phyloP scores from a whole-genome alignment of 2,888 invertebrate species.

The Doris montereyensis region DNA sequence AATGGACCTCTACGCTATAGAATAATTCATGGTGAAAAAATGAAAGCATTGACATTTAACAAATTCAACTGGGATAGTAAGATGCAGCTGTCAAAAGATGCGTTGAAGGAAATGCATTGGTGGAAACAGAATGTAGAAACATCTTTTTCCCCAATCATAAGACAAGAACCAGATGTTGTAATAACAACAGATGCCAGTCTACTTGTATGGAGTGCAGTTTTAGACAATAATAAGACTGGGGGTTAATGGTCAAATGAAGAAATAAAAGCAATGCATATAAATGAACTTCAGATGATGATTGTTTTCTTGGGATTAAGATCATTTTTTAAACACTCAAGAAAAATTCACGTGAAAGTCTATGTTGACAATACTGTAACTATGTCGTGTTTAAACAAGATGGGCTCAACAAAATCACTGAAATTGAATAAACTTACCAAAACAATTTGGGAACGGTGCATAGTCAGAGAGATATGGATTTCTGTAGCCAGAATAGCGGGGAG shows the following conservation, averaged over 20 bases:
- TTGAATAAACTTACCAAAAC: conserved; percentile 23
- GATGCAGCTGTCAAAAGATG: background rate
- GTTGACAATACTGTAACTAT: conserved; percentile 32
- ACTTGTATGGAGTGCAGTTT: conserved; percentile 23
- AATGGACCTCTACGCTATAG: conserved; percentile 31
- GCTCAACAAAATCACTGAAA: conserved; percentile 15
- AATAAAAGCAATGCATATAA: background rate
- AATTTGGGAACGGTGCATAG: conserved; percentile 32
- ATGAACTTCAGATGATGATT: background rate
- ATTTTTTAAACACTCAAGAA: background rate
- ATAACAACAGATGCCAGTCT: conserved; percentile 16
- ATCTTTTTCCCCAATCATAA: background rate
- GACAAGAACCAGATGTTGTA: background rate
- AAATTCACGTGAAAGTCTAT: conserved; percentile 6
- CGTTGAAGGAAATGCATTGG: conserved; percentile 30
- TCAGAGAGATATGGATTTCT: conserved; percentile 30
- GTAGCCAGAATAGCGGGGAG: conserved; percentile 30
- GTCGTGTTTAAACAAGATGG: conserved; percentile 36
- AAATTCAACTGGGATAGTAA: conserved; percentile 34
- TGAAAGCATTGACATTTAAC: conserved; percentile 27
- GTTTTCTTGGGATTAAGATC: background rate
- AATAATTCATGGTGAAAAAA: conserved; percentile 30
- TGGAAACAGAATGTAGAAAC: conserved; percentile 32
- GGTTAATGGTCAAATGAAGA: background rate
- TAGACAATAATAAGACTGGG: background rate